A percentile compares a stretch with the other conserved stretches of the same genome.
Conservation (phyloP, 2,888 invertebrate species). For the Hirtodrosophila alboralis region DNA sequence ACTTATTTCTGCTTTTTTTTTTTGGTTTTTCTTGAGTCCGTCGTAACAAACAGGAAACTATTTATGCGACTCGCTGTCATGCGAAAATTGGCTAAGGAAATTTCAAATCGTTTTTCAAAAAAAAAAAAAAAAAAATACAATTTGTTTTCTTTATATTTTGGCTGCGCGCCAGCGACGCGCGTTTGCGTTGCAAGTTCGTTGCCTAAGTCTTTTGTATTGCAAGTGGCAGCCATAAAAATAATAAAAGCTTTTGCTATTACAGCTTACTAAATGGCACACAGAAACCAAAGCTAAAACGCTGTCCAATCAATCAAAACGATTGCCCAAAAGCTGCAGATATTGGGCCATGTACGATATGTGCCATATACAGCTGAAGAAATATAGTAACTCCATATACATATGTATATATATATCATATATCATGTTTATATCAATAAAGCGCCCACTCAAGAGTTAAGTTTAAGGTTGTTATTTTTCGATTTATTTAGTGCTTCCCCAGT, state of each 20-base stretch:
- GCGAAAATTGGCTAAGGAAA: slow-evolving; percentile 74
- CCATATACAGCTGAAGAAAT: no score
- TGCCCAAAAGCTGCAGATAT: slow-evolving; percentile 38
- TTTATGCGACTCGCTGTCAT: slow-evolving; percentile 52
- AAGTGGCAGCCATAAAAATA: slow-evolving; percentile 7
- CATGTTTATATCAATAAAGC: no score
- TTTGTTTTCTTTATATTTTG: slow-evolving; percentile 23
- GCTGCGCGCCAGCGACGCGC: slow-evolving; percentile 20
- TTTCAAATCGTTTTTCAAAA: slow-evolving; percentile 39
- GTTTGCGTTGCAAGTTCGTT: slow-evolving; percentile 55
- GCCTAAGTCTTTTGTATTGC: slow-evolving; percentile 62
- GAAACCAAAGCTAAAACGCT: slow-evolving; percentile 5
- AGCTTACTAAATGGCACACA: slow-evolving; percentile 25
- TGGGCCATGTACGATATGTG: slow-evolving; percentile 11
- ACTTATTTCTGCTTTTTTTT: no score
- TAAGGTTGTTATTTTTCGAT: no score
- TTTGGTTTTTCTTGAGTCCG: slow-evolving; percentile 37
- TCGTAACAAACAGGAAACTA: slow-evolving; percentile 74
- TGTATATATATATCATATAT: no score
- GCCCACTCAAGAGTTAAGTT: no score
- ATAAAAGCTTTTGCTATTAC: slow-evolving; percentile 14
- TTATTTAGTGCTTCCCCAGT: no score
- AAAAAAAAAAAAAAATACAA: no score
- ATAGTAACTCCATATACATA: no score
- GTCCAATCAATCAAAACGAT: slow-evolving; percentile 45